A percentile compares a stretch with the other conserved stretches of the same genome.
Evolutionary conservation across 2,797 vertebrate genomes (phyloP).

Genomic region (Brachyrhaphis roseni): DNA sequence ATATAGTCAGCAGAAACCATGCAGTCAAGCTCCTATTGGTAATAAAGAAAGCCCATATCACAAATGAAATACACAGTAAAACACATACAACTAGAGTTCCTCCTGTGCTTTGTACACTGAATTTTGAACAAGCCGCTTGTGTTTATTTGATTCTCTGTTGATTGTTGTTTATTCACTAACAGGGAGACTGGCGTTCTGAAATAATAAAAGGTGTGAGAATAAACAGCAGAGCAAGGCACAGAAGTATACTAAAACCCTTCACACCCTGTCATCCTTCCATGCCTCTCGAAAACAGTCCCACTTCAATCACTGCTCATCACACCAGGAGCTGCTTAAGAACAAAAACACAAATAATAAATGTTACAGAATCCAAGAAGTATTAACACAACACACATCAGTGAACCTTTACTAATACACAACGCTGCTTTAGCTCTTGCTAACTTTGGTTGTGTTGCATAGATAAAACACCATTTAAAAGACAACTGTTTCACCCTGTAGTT

Average conservation of each 20-base stretch:
- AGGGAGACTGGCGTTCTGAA: constrained; percentile 83
- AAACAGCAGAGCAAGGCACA: constrained; percentile 93
- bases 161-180: constrained; percentile 67
- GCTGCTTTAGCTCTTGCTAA: constrained; percentile 80
- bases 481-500: constrained; percentile 2
- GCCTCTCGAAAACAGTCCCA: constrained; percentile 25
- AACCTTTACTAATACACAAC: constrained; percentile 79
- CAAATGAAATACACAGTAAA: constrained; percentile 83
- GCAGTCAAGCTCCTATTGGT: constrained; percentile 93
- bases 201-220: constrained; percentile 90
- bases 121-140: constrained; percentile 84
- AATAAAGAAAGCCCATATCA: constrained; percentile 87
- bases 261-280: constrained; percentile 47
- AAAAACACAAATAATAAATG: constrained; percentile 75
- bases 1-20: constrained; percentile 87
- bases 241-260: constrained; percentile 77
- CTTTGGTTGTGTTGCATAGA: constrained; percentile 92
- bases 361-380: constrained; percentile 75
- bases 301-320: constrained; percentile 29
- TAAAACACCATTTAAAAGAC: constrained; percentile 58
- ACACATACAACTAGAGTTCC: constrained; percentile 90
- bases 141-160: constrained; percentile 18
- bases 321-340: constrained; percentile 72
- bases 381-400: constrained; percentile 32
- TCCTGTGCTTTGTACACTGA: constrained; percentile 73